A percentile compares a stretch with the other conserved stretches of the same genome.
Conservation (phyloP, 2,888 invertebrate genomes). For the Prostheceraeus crozeri region DNA sequence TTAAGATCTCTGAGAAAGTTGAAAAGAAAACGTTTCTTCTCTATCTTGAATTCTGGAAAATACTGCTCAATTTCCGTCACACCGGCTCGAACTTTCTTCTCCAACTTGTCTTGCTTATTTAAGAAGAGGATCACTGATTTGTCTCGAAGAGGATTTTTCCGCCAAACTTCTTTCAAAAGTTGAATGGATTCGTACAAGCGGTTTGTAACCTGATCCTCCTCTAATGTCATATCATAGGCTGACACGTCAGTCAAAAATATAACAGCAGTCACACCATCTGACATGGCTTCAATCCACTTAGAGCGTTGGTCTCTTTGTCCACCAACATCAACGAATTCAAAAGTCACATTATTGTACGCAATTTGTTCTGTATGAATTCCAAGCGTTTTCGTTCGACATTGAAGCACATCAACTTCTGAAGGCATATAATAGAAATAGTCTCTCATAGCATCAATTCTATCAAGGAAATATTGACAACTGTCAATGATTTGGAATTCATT, state of each 20-base stretch:
- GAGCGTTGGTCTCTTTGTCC: constrained; percentile 70
- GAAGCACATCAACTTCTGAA: constrained; percentile 34
- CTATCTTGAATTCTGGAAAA: constrained; percentile 34
- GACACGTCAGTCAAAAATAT: constrained; percentile 70
- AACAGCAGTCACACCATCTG: constrained; percentile 70
- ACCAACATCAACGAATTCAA: constrained; percentile 67
- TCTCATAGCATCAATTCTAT: constrained; percentile 28
- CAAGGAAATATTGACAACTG: constrained; percentile 32
- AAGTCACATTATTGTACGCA: constrained; percentile 31
- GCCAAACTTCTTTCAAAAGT: constrained; percentile 68
- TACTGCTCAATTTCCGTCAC: constrained; percentile 29
- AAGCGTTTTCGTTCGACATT: constrained; percentile 35
- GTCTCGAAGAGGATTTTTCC: constrained; percentile 51
- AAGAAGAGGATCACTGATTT: constrained; percentile 65
- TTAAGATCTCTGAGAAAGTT: constrained; percentile 30
- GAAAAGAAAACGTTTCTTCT: constrained; percentile 30
- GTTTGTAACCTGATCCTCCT: constrained; percentile 66
- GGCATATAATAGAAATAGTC: constrained; percentile 23
- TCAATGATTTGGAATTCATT: constrained; percentile 35
- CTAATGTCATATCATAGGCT: constrained; percentile 67
- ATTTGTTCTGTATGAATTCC: constrained; percentile 35
- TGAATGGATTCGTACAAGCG: constrained; percentile 66
- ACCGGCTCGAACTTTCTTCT: constrained; percentile 65
- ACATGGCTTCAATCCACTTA: constrained; percentile 69
- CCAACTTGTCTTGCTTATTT: constrained; percentile 69